phyloP scores from a whole-genome alignment of 1,140 invertebrate genomes.

The Eumeta japonica region DNA sequence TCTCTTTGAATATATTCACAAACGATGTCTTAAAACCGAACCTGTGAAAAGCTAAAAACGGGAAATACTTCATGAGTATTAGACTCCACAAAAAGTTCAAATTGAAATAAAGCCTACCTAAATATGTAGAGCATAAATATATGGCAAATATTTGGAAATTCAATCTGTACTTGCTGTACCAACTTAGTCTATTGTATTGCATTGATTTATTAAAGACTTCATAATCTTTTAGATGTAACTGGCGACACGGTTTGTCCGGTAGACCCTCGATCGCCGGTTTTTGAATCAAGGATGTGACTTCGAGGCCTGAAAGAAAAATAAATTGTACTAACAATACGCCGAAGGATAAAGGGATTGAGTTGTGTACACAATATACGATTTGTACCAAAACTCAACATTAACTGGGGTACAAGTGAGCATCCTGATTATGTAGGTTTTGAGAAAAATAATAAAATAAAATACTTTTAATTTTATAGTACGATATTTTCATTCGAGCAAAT shows the following conservation, averaged over 20 bases:
- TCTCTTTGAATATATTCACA: slow-evolving; percentile 41
- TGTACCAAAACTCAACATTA: no score
- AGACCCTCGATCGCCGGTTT: slow-evolving; percentile 23
- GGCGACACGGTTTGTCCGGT: slow-evolving; percentile 9
- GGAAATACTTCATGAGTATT: slow-evolving; percentile 42
- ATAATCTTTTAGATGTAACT: slow-evolving; percentile 29
- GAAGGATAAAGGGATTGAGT: no score
- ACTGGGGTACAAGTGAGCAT: no score
- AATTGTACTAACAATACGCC: slow-evolving; percentile 2
- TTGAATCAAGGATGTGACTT: slow-evolving; percentile 19
- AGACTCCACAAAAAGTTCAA: slow-evolving; percentile 28
- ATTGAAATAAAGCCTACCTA: slow-evolving; percentile 39
- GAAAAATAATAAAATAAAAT: no score
- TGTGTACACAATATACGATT: no score
- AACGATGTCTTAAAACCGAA: slow-evolving; percentile 34
- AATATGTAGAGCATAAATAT: slow-evolving; percentile 18
- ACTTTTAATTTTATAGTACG: no score
- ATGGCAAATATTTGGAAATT: slow-evolving; percentile 12
- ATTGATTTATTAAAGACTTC: slow-evolving; percentile 22
- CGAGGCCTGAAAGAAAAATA: slow-evolving; percentile 27
- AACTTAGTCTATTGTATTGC: slow-evolving; percentile 22
- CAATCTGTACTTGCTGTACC: slow-evolving; percentile 24
- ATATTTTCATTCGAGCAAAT: no score
- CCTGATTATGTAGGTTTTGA: no score
- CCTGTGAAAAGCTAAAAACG: slow-evolving; percentile 39